Evolutionary conservation across 2,888 invertebrate species (phyloP), one percentile per base, ranked within the genome.

Genomic region (Lasioglossum malachurum): DNA sequence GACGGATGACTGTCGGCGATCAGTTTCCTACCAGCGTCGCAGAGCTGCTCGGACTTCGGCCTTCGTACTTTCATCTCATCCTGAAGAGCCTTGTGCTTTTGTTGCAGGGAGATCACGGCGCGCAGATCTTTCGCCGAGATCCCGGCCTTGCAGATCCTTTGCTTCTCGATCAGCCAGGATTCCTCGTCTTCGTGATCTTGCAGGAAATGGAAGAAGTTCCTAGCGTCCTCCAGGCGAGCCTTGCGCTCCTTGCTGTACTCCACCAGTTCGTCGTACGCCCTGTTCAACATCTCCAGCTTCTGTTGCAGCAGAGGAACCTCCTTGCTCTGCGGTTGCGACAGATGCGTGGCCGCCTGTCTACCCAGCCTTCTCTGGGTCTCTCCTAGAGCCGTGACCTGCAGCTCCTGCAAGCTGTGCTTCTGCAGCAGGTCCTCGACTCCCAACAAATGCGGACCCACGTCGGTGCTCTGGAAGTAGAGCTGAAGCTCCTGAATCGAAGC

Each of bases 141-240:
- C n/a, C 98, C 98, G 0, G 99, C 97, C 94, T 98, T 98, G 94
- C 99, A 99, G 86, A 99, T 98, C 8, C 98, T 96, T 94, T 99
- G 98, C 94, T 99, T 99, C 94, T 99, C 99, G 1, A 98, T 97
- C 80, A 99, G 96, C 99, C 99, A 99, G 0, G 98, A 97, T 96
- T 99, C 99, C 95, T 99, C 99, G 93, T 99, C 99, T 92, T 99
- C 99, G 92, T 99, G 98, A 94, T 99, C 99, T 95, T 99, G 99
- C 83, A 99, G 96, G 96, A 99, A 99, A 95, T 99, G 99, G 96
- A 98, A 99, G 93, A 99, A 98, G 94, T 98, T 98, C 84, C 99
- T 96, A 0, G 99, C 98, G 93, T 99, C 99, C 95, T 99, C 99
- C 23, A 99, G 96, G 23, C 98, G 96, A 0, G 97, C 97, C 88